These are phyloP conservation scores for Drosophila orosa DNA, from an alignment of 1,140 invertebrate species.

Conservation along the genomic window DNA sequence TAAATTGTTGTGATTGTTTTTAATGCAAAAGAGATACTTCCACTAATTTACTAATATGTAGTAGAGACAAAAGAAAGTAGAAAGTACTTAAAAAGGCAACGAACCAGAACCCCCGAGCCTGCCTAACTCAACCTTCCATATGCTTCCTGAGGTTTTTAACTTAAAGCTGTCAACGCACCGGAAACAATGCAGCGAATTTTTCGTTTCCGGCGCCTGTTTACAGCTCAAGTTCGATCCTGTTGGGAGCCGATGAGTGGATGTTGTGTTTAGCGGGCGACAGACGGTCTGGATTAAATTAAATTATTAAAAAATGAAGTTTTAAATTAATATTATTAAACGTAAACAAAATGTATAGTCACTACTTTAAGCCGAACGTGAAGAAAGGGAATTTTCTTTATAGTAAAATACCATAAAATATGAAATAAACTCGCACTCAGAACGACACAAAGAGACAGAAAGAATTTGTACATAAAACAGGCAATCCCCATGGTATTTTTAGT, in stretches of 20 bases:
- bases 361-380: conserved; percentile 75
- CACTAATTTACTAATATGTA: conserved; percentile 75
- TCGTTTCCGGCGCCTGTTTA: conserved; percentile 58
- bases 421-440: conserved; percentile 52
- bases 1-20: conserved; percentile 84
- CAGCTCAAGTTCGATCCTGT: conserved; percentile 17
- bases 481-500: conserved; percentile 69
- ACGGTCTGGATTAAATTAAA: conserved; percentile 56
- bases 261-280: too few relatives aligned
- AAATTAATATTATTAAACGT: conserved; percentile 80
- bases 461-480: conserved; percentile 72
- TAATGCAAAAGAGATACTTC: conserved; percentile 78
- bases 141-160: neutral
- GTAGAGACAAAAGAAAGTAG: conserved; percentile 56
- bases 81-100: conserved; percentile 74
- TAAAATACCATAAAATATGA: conserved; percentile 55
- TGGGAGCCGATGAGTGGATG: neutral
- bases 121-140: neutral
- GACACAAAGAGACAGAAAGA: conserved; percentile 48
- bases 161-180: conserved; percentile 50
- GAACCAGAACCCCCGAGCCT: conserved; percentile 31
- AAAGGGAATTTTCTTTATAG: conserved; percentile 65
- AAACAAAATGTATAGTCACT: conserved; percentile 84
- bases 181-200: conserved; percentile 73
- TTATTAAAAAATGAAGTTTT: conserved; percentile 76